Base-by-base conservation (phyloP, 2,797 vertebrate species). In the Cichlasoma orientale region DNA sequence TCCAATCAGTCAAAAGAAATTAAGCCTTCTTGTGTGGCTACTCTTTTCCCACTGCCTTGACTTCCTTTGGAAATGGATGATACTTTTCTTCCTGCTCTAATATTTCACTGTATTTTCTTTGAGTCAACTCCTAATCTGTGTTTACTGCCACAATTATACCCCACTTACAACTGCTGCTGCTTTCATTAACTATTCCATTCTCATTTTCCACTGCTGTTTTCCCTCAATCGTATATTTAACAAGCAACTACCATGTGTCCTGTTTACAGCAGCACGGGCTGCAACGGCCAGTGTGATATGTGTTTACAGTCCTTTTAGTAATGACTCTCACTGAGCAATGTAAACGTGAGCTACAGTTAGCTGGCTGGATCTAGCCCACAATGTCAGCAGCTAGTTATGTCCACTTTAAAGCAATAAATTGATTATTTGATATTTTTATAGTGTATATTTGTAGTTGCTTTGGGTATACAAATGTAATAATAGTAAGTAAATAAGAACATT, bases 301-400 rank as follows among this genome's bases (percentile, higher is more conserved):
- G 41, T 50, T 66, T 2, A 47, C 8, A 47, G 25, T 44, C 5
- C 8, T 44, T 38, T 58, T 36, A n/a, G 29, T 58, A 58, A n/a
- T 36, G 31, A 21, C 38, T 47, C 38, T 14, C 38, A 27, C 2
- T 27, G 61, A 66, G 16, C 38, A 47, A 66, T 66, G 38, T 66
- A 66, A 66, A 66, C 7, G 9, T 50, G 23, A 25, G 23, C 16
- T 19, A 47, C 16, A 19, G 23, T 7, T n/a, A 66, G 61, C 23
- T 63, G 59, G 38, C 44, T 41, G 21, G 23, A 66, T 47, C 36
- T 41, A 41, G 58, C 56, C 56, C 66, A 79, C 29, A 56, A 72
- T 16, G 27, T 25, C 36, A 13, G 25, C 72, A 54, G 63, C 33
- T 21, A 77, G 79, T 31, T 7, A 31, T 31, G 5, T 31, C 31